Percentiles rank a stretch among this genome's conserved stretches.
These are phyloP conservation scores for Pogonocherus hispidulus DNA, from an alignment of 2,888 invertebrate species.

Conservation along the genomic window DNA sequence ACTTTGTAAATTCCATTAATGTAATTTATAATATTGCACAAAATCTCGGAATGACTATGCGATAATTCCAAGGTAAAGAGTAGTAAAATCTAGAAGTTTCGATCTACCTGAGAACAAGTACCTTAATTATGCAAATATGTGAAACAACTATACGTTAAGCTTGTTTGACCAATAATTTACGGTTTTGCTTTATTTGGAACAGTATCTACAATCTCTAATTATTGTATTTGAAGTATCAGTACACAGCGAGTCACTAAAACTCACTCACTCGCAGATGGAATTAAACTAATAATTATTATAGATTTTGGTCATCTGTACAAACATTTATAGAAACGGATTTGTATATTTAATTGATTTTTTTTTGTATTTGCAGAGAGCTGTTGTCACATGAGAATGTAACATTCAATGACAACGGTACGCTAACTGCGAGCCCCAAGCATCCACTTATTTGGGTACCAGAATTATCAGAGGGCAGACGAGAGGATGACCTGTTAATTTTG, in stretches of 20 bases:
- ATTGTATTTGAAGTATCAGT: not conserved
- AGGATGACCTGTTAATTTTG: constrained; percentile 82
- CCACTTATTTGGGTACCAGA: constrained; percentile 84
- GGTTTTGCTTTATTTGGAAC: not conserved
- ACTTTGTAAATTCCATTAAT: not conserved
- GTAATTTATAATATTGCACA: not conserved
- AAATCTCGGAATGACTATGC: not conserved
- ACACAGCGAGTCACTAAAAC: too few relatives aligned
- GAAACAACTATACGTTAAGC: not conserved
- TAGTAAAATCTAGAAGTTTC: constrained; percentile 11
- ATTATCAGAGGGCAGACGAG: constrained; percentile 79
- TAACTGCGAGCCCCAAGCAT: constrained; percentile 79
- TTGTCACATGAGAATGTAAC: constrained; percentile 78
- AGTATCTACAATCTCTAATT: not conserved
- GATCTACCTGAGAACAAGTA: not conserved
- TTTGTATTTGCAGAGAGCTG: constrained; percentile 73
- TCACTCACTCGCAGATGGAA: too few relatives aligned
- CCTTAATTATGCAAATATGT: not conserved
- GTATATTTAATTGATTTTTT: constrained; percentile 6
- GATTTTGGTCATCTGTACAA: too few relatives aligned
- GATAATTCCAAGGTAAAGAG: constrained; percentile 7
- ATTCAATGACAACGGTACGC: constrained; percentile 83
- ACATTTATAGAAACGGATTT: not conserved
- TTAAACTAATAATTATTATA: too few relatives aligned
- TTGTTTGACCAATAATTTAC: not conserved